Conservation (phyloP, 2,113 vertebrate species). For the Chionis minor region DNA sequence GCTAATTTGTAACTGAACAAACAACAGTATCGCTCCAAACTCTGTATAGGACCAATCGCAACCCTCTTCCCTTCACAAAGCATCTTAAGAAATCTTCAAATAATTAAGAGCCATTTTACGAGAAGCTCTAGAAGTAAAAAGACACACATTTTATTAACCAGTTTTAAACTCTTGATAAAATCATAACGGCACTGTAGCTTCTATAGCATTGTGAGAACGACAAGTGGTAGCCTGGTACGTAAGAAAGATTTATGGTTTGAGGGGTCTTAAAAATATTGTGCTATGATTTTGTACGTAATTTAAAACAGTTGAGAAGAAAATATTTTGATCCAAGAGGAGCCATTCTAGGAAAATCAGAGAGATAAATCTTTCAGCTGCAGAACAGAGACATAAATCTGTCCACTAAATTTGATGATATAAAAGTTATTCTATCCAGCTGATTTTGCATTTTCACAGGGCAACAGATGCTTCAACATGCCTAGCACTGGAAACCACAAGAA, state of each 20-base stretch:
- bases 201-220: not conserved
- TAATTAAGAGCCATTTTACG: not conserved
- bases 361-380: not conserved
- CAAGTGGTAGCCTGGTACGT: not conserved
- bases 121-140: not conserved
- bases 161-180: not conserved
- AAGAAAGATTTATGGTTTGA: not conserved
- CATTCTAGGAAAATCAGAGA: not conserved
- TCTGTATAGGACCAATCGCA: not conserved
- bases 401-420: constrained; percentile 13
- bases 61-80: not conserved
- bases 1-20: not conserved
- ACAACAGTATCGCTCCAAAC: not conserved
- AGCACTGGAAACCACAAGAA: constrained; percentile 34
- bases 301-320: constrained; percentile 13
- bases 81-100: not conserved
- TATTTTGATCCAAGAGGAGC: not conserved
- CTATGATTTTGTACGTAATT: not conserved
- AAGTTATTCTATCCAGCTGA: constrained; percentile 19
- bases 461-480: not conserved
- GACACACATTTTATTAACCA: not conserved
- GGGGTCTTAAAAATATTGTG: not conserved
- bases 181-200: not conserved
- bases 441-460: constrained; percentile 22
- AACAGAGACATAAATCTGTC: constrained; percentile 23